Evolutionary conservation across 2,797 vertebrate genomes (phyloP).

Genomic region (Phoeniculus purpureus): DNA sequence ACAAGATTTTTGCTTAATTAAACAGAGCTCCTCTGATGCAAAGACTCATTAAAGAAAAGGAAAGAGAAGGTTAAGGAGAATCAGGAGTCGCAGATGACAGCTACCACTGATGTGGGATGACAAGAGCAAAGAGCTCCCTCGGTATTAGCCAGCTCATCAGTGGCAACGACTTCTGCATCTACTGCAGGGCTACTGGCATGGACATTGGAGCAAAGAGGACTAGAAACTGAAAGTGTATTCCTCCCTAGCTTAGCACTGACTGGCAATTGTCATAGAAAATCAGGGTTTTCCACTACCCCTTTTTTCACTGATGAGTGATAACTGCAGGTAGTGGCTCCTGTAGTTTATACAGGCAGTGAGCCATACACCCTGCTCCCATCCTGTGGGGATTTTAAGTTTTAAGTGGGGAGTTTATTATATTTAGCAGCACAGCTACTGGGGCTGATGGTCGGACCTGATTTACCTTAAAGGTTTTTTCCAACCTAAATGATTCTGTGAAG

Average conservation of each 20-base stretch:
- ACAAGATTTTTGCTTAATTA: neutral
- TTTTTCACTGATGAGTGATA: neutral
- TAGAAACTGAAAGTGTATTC: neutral
- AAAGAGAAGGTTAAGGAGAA: neutral
- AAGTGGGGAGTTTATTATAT: neutral
- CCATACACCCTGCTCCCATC: neutral
- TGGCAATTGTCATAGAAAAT: neutral
- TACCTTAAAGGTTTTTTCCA: too few species aligned
- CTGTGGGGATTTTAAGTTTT: neutral
- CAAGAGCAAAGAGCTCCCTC: neutral
- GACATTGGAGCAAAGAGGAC: neutral
- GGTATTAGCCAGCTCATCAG: neutral
- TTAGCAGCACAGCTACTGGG: neutral
- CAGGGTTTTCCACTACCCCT: neutral
- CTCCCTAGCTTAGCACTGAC: neutral
- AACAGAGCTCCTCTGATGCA: neutral
- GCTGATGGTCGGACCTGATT: too few species aligned
- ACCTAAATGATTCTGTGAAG: neutral
- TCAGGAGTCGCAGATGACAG: neutral
- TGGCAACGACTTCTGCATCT: neutral
- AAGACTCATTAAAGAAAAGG: neutral
- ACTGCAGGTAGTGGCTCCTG: neutral
- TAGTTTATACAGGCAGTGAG: neutral
- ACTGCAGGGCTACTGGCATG: neutral
- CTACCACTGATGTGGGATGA: neutral